Evolutionary conservation across 2,888 invertebrate genomes (phyloP).

Genomic region (Aricia artaxerxes): DNA sequence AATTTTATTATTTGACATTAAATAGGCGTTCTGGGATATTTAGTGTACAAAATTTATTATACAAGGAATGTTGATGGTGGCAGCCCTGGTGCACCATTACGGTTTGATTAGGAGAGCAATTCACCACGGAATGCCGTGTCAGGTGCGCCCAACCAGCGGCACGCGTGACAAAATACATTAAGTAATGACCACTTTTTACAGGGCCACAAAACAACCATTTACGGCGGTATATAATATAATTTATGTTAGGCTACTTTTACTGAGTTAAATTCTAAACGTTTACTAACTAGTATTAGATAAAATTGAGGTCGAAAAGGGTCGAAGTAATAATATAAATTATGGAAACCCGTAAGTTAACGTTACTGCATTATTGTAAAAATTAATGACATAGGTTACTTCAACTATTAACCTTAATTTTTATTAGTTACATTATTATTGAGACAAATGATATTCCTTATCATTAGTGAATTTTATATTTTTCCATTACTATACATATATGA

Average conservation of each 20-base stretch:
- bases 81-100: slow-evolving; percentile 13
- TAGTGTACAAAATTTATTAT: background rate
- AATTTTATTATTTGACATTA: no score
- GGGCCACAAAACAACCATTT: slow-evolving; percentile 7
- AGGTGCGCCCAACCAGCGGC: slow-evolving; percentile 26
- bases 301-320: background rate
- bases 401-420: background rate
- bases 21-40: no score
- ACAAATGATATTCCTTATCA: no score
- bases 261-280: background rate
- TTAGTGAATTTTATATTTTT: no score
- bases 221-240: background rate
- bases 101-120: slow-evolving; percentile 27
- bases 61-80: background rate
- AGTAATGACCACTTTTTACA: background rate
- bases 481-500: no score
- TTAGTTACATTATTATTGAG: background rate
- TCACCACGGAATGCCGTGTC: slow-evolving; percentile 19
- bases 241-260: slow-evolving; percentile 3
- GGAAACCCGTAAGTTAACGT: background rate
- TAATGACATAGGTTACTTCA: background rate
- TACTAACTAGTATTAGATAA: background rate
- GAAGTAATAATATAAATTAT: background rate
- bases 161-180: slow-evolving; percentile 13
- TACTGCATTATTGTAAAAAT: background rate